Conservation (phyloP, 2,113 vertebrate genomes). For the Oostethus manadensis region DNA sequence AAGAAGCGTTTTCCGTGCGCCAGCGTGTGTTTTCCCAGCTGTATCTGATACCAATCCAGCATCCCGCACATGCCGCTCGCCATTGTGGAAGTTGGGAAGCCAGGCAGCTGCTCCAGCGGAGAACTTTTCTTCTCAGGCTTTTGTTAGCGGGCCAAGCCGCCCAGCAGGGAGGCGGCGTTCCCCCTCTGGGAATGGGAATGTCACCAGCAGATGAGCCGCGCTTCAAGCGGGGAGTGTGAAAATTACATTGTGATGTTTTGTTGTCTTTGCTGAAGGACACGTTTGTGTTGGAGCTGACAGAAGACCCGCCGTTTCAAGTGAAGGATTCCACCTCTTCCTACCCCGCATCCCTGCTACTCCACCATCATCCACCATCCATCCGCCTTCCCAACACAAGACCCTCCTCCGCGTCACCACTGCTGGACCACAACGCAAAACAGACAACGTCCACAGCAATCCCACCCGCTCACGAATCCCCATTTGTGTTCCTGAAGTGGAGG, state of each 20-base stretch:
- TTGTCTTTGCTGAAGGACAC: slow-evolving; percentile 26
- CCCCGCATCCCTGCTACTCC: slow-evolving; percentile 16
- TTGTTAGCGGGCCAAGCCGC: slow-evolving; percentile 45
- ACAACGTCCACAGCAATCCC: background rate
- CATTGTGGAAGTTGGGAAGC: slow-evolving; percentile 62
- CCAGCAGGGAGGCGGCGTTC: slow-evolving; percentile 59
- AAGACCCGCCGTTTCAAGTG: background rate
- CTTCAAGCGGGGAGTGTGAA: slow-evolving; percentile 34
- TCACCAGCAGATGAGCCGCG: slow-evolving; percentile 66
- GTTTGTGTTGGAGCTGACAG: slow-evolving; percentile 14
- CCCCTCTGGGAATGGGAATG: slow-evolving; percentile 48
- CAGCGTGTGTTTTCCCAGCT: background rate
- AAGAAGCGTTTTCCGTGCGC: too few relatives aligned
- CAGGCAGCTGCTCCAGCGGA: slow-evolving; percentile 61
- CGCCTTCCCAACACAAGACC: slow-evolving; percentile 7
- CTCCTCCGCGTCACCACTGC: background rate
- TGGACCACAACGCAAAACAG: background rate
- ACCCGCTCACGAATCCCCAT: too few relatives aligned
- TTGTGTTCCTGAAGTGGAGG: background rate
- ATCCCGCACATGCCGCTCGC: background rate
- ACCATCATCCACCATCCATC: slow-evolving; percentile 12
- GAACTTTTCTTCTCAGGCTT: slow-evolving; percentile 35
- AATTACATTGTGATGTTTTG: background rate
- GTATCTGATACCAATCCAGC: background rate
- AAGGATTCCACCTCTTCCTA: slow-evolving; percentile 5